Evolutionary conservation across 2,888 invertebrate species (phyloP).

Genomic region (Zaprionus lineosus): DNA sequence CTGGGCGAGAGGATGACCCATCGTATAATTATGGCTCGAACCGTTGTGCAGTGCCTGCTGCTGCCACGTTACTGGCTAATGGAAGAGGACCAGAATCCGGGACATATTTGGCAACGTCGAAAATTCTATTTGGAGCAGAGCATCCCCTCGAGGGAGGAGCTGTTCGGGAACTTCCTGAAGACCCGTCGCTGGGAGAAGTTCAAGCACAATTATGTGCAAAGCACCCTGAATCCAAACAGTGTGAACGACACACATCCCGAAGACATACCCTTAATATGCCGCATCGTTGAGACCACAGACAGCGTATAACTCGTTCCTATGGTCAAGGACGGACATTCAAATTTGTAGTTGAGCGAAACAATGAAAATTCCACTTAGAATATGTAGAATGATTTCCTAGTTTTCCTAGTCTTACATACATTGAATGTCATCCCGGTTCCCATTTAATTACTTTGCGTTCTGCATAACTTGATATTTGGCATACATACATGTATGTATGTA

Average conservation of each 20-base stretch:
- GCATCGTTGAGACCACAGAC: slow-evolving; percentile 76
- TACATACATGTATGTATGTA: not conserved
- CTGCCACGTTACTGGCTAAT: slow-evolving; percentile 89
- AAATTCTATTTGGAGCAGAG: slow-evolving; percentile 76
- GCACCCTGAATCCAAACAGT: slow-evolving; percentile 50
- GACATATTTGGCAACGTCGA: slow-evolving; percentile 81
- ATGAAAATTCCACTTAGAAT: too few species aligned
- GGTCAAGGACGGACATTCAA: not conserved
- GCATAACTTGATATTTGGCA: too few species aligned
- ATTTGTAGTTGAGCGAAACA: too few species aligned
- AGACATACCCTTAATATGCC: slow-evolving; percentile 81
- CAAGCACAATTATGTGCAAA: slow-evolving; percentile 68
- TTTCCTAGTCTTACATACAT: too few species aligned
- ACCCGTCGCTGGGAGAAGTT: slow-evolving; percentile 80
- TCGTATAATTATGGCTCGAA: slow-evolving; percentile 87
- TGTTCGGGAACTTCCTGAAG: slow-evolving; percentile 77
- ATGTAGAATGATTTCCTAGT: too few species aligned
- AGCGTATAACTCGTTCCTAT: too few species aligned
- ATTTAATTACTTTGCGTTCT: too few species aligned
- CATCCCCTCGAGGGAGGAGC: slow-evolving; percentile 78
- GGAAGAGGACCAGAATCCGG: slow-evolving; percentile 83
- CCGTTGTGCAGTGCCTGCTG: slow-evolving; percentile 86
- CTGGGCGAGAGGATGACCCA: slow-evolving; percentile 88
- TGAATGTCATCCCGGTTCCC: slow-evolving; percentile 17
- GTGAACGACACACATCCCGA: slow-evolving; percentile 71